Percentiles rank a stretch among this genome's conserved stretches.
Evolutionary conservation across 2,797 vertebrate species (phyloP).

Genomic region (Pipistrellus pipistrellus): DNA sequence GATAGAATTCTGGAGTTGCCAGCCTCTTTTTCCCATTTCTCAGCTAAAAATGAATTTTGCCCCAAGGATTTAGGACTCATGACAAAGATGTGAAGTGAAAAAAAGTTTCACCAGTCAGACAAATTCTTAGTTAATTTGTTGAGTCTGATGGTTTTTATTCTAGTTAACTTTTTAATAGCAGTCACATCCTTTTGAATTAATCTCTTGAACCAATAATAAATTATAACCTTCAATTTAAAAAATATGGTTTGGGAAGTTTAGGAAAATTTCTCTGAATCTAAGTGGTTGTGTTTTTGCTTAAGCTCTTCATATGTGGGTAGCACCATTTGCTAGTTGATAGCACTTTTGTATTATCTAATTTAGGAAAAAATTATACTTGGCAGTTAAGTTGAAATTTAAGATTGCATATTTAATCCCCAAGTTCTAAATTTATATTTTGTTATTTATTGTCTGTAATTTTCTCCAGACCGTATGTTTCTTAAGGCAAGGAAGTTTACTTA

Average conservation of each 20-base stretch:
- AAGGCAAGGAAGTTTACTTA: neutral
- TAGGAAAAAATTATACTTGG: neutral
- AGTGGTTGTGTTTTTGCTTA: neutral
- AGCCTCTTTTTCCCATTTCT: neutral
- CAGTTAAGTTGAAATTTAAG: constrained; percentile 13
- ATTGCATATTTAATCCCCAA: neutral
- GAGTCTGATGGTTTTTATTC: neutral
- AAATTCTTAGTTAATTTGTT: constrained; percentile 2
- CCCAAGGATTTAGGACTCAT: neutral
- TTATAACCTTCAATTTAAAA: neutral
- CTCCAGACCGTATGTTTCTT: neutral
- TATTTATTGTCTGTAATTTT: neutral
- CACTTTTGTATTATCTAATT: neutral
- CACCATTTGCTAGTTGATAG: neutral
- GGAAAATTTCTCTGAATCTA: neutral
- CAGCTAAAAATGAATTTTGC: neutral
- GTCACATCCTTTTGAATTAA: neutral
- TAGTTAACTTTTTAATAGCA: neutral
- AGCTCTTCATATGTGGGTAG: neutral
- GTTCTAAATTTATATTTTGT: constrained; percentile 8
- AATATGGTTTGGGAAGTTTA: neutral
- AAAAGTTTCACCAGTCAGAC: neutral
- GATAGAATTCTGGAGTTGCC: neutral
- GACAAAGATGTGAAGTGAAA: neutral
- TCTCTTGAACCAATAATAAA: neutral